Evolutionary conservation across 2,113 vertebrate genomes (phyloP).

Genomic region (Bos taurus): ARS-UCD2.0 NC_037332.1:29882501-29883000

Average conservation of each 20-base stretch:
- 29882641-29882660: background rate
- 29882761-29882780: background rate
- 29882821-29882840: slow-evolving; percentile 9
- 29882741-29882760: background rate
- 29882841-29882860: background rate
- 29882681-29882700: background rate
- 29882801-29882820: background rate
- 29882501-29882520: background rate
- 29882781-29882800: background rate
- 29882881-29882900: background rate
- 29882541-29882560: background rate
- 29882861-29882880: slow-evolving; percentile 33
- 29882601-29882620: background rate
- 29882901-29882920: slow-evolving; percentile 15
- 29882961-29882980: background rate
- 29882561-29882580: background rate
- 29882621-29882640: background rate
- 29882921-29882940: slow-evolving; percentile 28
- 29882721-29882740: background rate
- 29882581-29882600: background rate
- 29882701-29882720: background rate
- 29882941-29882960: slow-evolving; percentile 15
- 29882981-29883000: background rate
- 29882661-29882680: background rate
- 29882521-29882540: background rate